Base-by-base conservation (phyloP, 2,888 invertebrate genomes). In the Hartigia nigra region DNA sequence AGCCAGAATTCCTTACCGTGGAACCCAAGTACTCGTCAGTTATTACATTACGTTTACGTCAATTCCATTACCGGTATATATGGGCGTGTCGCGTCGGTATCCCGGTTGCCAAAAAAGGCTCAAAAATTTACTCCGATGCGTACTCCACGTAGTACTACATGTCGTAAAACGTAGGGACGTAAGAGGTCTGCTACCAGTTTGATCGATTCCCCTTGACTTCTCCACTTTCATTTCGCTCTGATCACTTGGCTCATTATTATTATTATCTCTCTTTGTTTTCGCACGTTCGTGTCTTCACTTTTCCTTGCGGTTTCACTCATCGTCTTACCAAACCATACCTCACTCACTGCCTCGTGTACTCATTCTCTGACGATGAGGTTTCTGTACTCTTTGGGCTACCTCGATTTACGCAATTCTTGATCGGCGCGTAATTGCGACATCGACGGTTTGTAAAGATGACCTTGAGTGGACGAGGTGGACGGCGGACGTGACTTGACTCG, bases 381-480 rank as follows among this genome's bases (percentile, higher is more conserved):
- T 55, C 55, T 23, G 55, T 9, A 55, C 55, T 23, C 55, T 55
- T 39, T 55, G 55, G 55, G 55, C 55, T 23, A 1, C 72, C 12
- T 9, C 31, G 32, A 72, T 72, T 72, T 31, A 34, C 72, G 72
- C 72, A 72, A 72, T 34, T 5, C 72, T 72, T 34, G 31, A 31
- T 74, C 39, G 39, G 34, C 70, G 14, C 39, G n/a, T 86, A 86
- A 84, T 85, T 84, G 84, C 84, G 82, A 74, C 77, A 78, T 74
- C 77, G 76, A 74, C 77, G 82, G 83, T 87, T 87, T 84, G 85
- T 86, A 86, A 84, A 81, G 82, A 80, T 86, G 88, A 86, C 89
- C 89, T 89, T 88, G 87, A 79, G 81, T 78, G 75, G 79, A 70
- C 75, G 77, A 77, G 78, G 75, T 74, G 70, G 1, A 9, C 69